Evolutionary conservation across 2,113 vertebrate species (phyloP), one percentile per base, ranked within the genome.

Genomic region (Meriones unguiculatus): DNA sequence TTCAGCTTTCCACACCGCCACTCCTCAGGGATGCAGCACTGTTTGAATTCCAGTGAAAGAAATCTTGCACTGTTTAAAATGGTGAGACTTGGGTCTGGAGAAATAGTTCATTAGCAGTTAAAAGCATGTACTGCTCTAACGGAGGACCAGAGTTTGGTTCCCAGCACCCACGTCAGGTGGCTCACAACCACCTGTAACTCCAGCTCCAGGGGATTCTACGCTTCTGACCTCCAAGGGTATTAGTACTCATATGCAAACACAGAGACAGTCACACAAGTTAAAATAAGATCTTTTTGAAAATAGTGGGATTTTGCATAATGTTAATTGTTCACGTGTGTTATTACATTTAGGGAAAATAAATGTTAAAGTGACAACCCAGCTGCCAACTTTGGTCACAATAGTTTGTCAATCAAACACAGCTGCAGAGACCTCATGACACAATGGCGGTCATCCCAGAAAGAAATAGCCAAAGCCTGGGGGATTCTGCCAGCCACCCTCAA

Each of bases 1-100:
- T 35, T 50, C 32, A 5, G 73, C 6, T 25, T 78, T 7, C 6
- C 0, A 0, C 15, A 24, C 12, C 2, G 65, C 1, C 1, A 30
- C 38, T 92, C 67, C 77, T 35, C 0, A 0, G 76, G 54, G 90
- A 84, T 57, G 73, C 30, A 35, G 80, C 15, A 4, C 28, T 28
- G 24, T 24, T 73, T 24, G 69, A 78, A 32, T 46, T 75, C 6
- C 30, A 41, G 38, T 9, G 11, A 46, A 64, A 57, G 70, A 91
- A 82, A 75, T 70, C 2, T 57, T 30, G 24, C 46, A 8, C 35
- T 35, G 81, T 92, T 62, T 52, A 70, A 92, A 86, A 17, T 0
- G 8, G 20, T 30, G 3, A 30, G 35, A 50, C 62, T 20, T 67
- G 84, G 84, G 84, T 85, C 41, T n/a, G 5, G 84, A 86, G 64